Conservation (phyloP, 1,140 invertebrate genomes). For the Plodia interpunctella region DNA sequence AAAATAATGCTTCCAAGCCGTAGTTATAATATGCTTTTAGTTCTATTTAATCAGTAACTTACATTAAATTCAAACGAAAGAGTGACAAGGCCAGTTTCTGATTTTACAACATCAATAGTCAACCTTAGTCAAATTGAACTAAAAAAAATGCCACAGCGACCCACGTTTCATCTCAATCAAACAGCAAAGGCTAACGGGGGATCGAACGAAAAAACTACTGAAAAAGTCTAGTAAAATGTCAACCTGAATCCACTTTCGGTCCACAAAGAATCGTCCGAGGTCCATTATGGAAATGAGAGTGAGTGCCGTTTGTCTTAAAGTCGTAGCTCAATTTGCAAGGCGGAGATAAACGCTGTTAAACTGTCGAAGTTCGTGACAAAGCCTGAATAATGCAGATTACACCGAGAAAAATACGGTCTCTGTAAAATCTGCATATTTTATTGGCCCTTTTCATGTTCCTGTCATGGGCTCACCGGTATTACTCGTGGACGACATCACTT, state of each 20-base stretch:
- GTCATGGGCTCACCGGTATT: neutral
- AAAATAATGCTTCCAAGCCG: too few species aligned
- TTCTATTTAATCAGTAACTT: too few species aligned
- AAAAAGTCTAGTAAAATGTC: slow-evolving; percentile 36
- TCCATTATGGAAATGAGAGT: slow-evolving; percentile 76
- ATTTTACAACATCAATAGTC: too few species aligned
- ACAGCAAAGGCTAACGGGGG: slow-evolving; percentile 13
- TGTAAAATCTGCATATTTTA: slow-evolving; percentile 76
- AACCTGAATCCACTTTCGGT: slow-evolving; percentile 53
- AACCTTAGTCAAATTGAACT: neutral
- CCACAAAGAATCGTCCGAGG: slow-evolving; percentile 70
- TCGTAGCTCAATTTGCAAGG: slow-evolving; percentile 76
- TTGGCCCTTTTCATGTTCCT: slow-evolving; percentile 53
- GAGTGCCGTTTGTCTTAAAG: slow-evolving; percentile 76
- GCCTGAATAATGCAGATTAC: slow-evolving; percentile 77
- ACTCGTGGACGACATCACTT: neutral
- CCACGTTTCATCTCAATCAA: slow-evolving; percentile 9
- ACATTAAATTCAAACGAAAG: too few species aligned
- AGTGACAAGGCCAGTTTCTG: too few species aligned
- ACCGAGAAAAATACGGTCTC: slow-evolving; percentile 74
- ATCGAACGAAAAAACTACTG: slow-evolving; percentile 10
- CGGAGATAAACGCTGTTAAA: slow-evolving; percentile 77
- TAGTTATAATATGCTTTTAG: too few species aligned
- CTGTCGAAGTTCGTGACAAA: slow-evolving; percentile 76
- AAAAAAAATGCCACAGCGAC: neutral